These are phyloP conservation scores for Caenorhabditis japonica DNA, from an alignment of 2,888 invertebrate species.

Conservation along the genomic window DNA sequence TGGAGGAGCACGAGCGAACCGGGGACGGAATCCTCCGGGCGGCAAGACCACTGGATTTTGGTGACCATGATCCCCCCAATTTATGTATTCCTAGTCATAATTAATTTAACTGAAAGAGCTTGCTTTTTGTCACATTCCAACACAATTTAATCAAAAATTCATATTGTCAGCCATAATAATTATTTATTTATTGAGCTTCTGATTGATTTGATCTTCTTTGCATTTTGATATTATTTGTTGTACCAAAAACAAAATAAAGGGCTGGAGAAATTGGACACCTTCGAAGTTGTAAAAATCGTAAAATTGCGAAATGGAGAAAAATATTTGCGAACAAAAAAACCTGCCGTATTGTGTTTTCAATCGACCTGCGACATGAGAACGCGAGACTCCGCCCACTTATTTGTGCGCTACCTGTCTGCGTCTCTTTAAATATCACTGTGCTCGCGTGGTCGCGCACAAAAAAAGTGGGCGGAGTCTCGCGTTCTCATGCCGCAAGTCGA, in stretches of 20 bases:
- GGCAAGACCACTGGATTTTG: conserved; percentile 64
- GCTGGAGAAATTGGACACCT: neutral
- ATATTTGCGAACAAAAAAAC: conserved; percentile 27
- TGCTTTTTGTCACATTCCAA: too few relatives aligned
- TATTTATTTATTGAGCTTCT: conserved; percentile 3
- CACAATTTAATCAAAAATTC: too few relatives aligned
- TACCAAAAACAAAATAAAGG: too few relatives aligned
- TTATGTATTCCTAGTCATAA: conserved; percentile 1
- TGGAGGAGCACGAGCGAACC: conserved; percentile 21
- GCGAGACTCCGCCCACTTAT: too few relatives aligned
- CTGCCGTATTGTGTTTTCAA: too few relatives aligned
- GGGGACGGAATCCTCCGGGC: conserved; percentile 62
- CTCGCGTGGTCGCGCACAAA: too few relatives aligned
- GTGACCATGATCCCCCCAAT: conserved; percentile 28
- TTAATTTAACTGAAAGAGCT: conserved; percentile 27
- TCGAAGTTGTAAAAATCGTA: neutral
- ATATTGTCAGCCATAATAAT: too few relatives aligned
- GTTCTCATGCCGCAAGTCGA: too few relatives aligned
- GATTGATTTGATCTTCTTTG: conserved; percentile 33
- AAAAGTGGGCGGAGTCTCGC: too few relatives aligned
- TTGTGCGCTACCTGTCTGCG: too few relatives aligned
- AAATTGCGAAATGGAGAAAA: conserved; percentile 37
- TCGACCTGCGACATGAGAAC: too few relatives aligned
- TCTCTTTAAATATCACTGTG: too few relatives aligned
- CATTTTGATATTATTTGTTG: conserved; percentile 16